phyloP scores from a whole-genome alignment of 1,140 invertebrate species.

The Brachionus manjavacas region DNA sequence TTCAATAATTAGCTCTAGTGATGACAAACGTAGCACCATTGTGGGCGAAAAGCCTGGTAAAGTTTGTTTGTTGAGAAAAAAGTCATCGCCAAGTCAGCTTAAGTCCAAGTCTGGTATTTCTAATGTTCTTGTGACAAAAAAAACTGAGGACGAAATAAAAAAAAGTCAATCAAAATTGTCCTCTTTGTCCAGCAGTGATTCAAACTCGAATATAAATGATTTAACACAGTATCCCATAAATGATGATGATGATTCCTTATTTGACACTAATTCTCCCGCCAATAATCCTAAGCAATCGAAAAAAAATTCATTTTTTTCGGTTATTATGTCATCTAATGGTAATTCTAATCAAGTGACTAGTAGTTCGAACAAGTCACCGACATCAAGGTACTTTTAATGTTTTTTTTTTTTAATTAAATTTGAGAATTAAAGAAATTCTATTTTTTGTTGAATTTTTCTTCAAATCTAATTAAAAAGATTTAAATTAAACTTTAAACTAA shows the following conservation, averaged over 20 bases:
- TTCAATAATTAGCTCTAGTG: neutral
- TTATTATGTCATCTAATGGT: neutral
- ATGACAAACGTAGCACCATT: neutral
- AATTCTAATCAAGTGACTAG: neutral
- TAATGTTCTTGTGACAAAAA: neutral
- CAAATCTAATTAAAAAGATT: too few relatives aligned
- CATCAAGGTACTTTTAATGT: neutral
- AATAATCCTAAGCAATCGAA: neutral
- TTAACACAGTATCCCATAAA: slow-evolving; percentile 17
- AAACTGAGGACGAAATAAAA: neutral
- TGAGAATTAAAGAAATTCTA: too few relatives aligned
- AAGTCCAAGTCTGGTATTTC: neutral
- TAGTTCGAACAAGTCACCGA: neutral
- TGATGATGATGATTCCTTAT: slow-evolving; percentile 22
- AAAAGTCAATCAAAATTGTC: neutral
- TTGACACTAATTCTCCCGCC: neutral
- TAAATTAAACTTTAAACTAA: too few relatives aligned
- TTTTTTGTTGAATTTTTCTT: too few relatives aligned
- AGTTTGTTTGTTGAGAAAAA: neutral
- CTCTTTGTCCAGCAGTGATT: neutral
- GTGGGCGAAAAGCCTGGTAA: neutral
- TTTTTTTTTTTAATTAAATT: neutral
- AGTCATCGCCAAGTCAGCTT: neutral
- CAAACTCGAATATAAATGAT: neutral
- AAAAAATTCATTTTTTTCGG: neutral